Evolutionary conservation across 1,140 invertebrate species (phyloP).

Genomic region (Nephila pilipes): DNA sequence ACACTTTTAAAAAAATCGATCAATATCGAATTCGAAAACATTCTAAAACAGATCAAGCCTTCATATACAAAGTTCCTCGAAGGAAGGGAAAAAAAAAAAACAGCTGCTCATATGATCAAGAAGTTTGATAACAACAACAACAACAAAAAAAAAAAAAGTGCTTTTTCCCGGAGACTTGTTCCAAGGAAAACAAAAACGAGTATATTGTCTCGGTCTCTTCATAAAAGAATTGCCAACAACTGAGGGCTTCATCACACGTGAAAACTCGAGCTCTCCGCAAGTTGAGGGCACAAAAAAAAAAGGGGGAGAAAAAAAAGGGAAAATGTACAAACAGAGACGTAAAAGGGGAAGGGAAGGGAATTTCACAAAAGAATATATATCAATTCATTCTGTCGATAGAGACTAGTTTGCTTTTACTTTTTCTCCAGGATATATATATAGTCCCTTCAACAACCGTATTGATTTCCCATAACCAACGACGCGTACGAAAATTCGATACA

Average conservation of each 20-base stretch:
- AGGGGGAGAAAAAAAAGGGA: not conserved
- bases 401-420: not conserved
- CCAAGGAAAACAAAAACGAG: not conserved
- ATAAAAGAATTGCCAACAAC: not conserved
- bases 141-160: too few relatives aligned
- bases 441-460: not conserved
- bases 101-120: too few relatives aligned
- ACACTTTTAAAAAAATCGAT: too few relatives aligned
- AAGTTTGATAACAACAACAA: too few relatives aligned
- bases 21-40: not conserved
- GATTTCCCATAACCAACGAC: slow-evolving; percentile 37
- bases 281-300: not conserved
- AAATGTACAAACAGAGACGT: not conserved
- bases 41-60: not conserved
- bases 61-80: too few relatives aligned
- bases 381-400: slow-evolving; percentile 21
- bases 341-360: not conserved
- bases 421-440: not conserved
- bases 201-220: not conserved
- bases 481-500: slow-evolving; percentile 45
- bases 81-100: too few relatives aligned
- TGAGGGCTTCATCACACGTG: not conserved
- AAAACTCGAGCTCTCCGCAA: not conserved
- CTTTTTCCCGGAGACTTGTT: not conserved
- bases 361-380: slow-evolving; percentile 33